Base-by-base conservation (phyloP, 2,888 invertebrate species). In the Penaeus monodon region DNA sequence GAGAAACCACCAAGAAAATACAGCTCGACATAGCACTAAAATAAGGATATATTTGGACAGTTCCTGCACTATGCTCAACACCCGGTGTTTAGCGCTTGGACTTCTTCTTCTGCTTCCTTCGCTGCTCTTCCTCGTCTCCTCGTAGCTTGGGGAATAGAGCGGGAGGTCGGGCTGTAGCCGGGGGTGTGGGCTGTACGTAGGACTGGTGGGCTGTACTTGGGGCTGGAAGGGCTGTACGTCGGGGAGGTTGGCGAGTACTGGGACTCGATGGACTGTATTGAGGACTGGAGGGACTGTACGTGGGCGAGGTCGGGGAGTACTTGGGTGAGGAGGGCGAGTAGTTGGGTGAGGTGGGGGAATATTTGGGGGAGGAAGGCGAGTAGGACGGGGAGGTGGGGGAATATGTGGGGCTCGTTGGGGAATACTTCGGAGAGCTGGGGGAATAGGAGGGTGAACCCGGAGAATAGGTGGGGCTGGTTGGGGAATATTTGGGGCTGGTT, bases 391-490 rank as follows among this genome's bases (percentile, higher is more conserved):
- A 91, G 44, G 91, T 92, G 2, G 93, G 93, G 7, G 92, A 92
- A 91, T 94, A 94, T 91, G 92, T 90, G 20, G 93, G 93, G 2
- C 83, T 92, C 88, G 89, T 91, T 84, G 91, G 92, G 90, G 79
- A 92, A 92, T 94, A 95, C 88, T 93, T 93, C 12, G 93, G 92
- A 80, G 91, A 90, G 4, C 91, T 91, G 33, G 94, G 93, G 76
- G 93, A 93, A 80, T 93, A 93, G 22, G 91, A 91, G 0, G 93
- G 96, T 90, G 96, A 96, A 12, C 95, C 95, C 2, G 93, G 93
- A 14, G 96, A 95, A n/a, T 96, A 96, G 0, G 96, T 96, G 0
- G 97, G 97, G 91, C 96, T 96, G 83, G 95, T 95, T 14, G 97
- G 97, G 38, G 96, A 95, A 49, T 96, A 95, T 91, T 91, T 91